Evolutionary conservation across 2,888 invertebrate genomes (phyloP).

Genomic region (Spialia ferax): DNA sequence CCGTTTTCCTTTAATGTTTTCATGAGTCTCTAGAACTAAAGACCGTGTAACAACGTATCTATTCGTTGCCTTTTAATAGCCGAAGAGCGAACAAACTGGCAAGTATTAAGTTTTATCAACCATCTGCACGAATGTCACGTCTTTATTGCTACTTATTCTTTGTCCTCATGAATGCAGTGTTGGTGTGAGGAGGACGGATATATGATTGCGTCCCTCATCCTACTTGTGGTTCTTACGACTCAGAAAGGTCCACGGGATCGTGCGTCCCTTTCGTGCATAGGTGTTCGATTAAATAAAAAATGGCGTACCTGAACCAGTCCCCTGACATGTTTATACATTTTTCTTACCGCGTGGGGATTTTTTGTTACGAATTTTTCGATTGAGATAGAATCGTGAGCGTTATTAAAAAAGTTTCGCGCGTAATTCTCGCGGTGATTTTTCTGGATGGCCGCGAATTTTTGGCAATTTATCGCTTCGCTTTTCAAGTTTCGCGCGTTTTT

Average conservation of each 20-base stretch:
- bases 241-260: constrained; percentile 64
- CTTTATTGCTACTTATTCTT: constrained; percentile 85
- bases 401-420: constrained; percentile 83
- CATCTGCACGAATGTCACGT: constrained; percentile 85
- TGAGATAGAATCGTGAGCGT: constrained; percentile 79
- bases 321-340: constrained; percentile 83
- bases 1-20: constrained; percentile 83
- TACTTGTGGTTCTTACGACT: constrained; percentile 51
- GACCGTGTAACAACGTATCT: constrained; percentile 82
- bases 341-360: constrained; percentile 77
- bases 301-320: constrained; percentile 84
- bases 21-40: constrained; percentile 79
- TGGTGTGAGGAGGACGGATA: constrained; percentile 54
- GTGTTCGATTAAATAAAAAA: constrained; percentile 84
- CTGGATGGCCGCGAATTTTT: constrained; percentile 65
- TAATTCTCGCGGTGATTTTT: constrained; percentile 75
- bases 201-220: constrained; percentile 58
- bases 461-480: constrained; percentile 53
- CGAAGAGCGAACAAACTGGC: constrained; percentile 76
- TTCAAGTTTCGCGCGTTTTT: constrained; percentile 31
- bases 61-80: constrained; percentile 80
- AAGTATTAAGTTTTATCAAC: constrained; percentile 84
- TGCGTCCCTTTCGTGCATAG: constrained; percentile 76
- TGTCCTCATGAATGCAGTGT: constrained; percentile 80
- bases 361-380: constrained; percentile 81